Evolutionary conservation across 2,113 vertebrate genomes (phyloP), one percentile per base, ranked within the genome.

Genomic region (Poeciliopsis prolifica): DNA sequence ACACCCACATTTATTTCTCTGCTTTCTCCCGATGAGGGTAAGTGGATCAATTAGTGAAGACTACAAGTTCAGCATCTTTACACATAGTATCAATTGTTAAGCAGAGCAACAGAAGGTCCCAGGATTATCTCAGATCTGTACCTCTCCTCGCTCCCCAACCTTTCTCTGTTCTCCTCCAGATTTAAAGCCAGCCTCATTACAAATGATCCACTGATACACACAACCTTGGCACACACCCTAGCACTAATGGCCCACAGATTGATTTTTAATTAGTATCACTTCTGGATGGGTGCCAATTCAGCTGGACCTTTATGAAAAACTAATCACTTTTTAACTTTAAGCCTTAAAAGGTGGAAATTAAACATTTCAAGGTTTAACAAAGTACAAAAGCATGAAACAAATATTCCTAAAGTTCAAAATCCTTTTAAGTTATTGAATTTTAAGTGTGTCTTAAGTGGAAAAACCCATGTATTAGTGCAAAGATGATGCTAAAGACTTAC

Each of bases 191-290:
- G 90, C 93, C 96, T 97, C 97, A 96, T 98, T 98, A 97, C 95
- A 94, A 94, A 81, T 75, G 95, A 95, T 95, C 94, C 95, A 94
- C 89, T 94, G 95, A 96, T 97, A 97, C 95, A 96, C 95, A 95
- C 95, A 96, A 92, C 85, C 94, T 94, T 93, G 93, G 95, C 95
- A 94, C 94, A 95, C 95, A 95, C 94, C 95, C 95, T 93, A 92
- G 91, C 89, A 92, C 96, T 98, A 99, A 98, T 98, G 96, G 96
- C 95, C 89, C 92, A 92, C 86, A 93, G 97, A 99, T 98, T 98
- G 97, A 99, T 99, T 98, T 97, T 96, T 98, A 98, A 99, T 99
- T 98, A 98, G 96, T 95, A 96, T 94, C 94, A 95, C 92, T 96
- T 98, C 96, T 96, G 95, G 95, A 96, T 89, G 91, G 91, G 92